Base-by-base conservation (phyloP, 2,113 vertebrate genomes). In the Chlamydotis undulata region DNA sequence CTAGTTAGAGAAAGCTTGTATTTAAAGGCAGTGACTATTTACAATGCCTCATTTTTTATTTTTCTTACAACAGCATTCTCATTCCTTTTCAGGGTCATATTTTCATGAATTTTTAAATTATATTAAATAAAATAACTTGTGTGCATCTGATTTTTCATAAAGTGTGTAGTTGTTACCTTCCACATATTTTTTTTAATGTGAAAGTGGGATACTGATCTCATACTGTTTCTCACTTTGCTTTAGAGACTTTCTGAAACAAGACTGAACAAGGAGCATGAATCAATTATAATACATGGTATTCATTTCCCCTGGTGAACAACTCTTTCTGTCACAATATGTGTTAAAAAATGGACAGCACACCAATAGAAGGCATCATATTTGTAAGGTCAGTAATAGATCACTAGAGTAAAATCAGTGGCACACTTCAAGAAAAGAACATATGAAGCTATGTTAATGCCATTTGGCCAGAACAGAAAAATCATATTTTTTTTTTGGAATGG, bases 21-120 rank as follows among this genome's bases (percentile, higher is more conserved):
- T 33, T 83, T 86, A 59, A 89, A 69, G 1, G 2, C 25, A 74
- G 39, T 9, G 6, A 19, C 1, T 6, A 45, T 77, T 50, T 45
- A 45, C 2, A 3, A 28, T 18, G 13, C 0, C 5, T 39, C 3
- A 16, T 26, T 47, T 79, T 63, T 8, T 4, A 2, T 47, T 84
- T 93, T 75, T 75, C 4, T 57, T 71, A 29, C 6, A 43, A 3
- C 16, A 61, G 11, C 3, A 71, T 60, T 6, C 7, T 5, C 12
- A 23, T 60, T 70, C 13, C 15, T 73, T 90, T 93, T 77, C 55
- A 31, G 12, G 65, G 10, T 31, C 3, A 33, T 60, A 43, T 28
- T 2, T 39, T 73, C 26, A 73, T 11, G 10, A 45, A 22, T 63
- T 78, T 89, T 70, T 12, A n/a, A n/a, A 78, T 49, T 60, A 19